A percentile compares a stretch with the other conserved stretches of the same genome.
These are phyloP conservation scores for Ceyx melanurus DNA, from an alignment of 2,113 vertebrate species.

Conservation along the genomic window DNA sequence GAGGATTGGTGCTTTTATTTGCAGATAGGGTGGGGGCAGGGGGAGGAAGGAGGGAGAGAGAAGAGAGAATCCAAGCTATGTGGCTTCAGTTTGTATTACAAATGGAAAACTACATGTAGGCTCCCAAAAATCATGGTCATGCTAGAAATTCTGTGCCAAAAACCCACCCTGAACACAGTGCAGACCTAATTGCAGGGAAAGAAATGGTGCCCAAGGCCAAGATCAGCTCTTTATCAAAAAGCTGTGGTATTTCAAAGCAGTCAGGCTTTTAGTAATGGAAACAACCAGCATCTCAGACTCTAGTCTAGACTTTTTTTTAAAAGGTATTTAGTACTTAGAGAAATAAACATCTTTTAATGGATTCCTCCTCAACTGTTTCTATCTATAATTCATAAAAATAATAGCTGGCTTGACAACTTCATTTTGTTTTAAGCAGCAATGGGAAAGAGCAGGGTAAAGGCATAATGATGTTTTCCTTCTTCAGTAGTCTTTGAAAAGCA, in stretches of 20 bases:
- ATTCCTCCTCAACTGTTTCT: not conserved
- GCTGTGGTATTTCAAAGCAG: not conserved
- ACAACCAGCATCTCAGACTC: not conserved
- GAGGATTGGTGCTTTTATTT: slow-evolving; percentile 24
- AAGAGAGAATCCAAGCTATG: not conserved
- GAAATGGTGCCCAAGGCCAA: not conserved
- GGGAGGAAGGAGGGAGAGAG: not conserved
- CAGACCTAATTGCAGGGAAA: not conserved
- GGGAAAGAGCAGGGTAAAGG: not conserved
- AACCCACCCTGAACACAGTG: not conserved
- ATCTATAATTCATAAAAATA: not conserved
- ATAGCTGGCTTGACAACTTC: not conserved
- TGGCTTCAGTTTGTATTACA: not conserved
- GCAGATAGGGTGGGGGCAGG: not conserved
- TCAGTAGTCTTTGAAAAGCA: not conserved
- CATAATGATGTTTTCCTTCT: not conserved
- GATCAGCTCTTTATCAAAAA: not conserved
- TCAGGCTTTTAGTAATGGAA: not conserved
- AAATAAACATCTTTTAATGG: not conserved
- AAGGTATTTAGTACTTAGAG: not conserved
- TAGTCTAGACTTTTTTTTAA: not conserved
- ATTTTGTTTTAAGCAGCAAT: not conserved
- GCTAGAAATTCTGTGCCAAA: not conserved
- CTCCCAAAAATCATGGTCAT: not conserved
- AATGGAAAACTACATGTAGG: not conserved